Evolutionary conservation across 1,140 invertebrate genomes (phyloP).

Genomic region (Pristionchus pacificus): DNA sequence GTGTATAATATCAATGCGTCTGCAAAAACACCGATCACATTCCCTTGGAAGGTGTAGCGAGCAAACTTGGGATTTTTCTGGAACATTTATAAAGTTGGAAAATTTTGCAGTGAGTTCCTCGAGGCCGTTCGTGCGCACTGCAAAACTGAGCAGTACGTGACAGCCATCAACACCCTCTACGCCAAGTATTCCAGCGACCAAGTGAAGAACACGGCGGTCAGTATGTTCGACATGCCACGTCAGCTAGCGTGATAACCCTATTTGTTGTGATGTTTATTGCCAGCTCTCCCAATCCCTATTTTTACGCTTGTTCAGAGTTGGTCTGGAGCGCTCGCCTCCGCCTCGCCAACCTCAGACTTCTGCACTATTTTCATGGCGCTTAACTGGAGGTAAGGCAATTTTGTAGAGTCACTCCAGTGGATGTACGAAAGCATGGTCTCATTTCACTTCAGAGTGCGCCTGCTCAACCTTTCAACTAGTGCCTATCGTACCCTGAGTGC

Average conservation of each 20-base stretch:
- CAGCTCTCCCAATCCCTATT: neutral
- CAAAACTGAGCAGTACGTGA: neutral
- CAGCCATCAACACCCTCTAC: neutral
- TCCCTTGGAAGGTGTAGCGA: too few relatives aligned
- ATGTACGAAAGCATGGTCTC: neutral
- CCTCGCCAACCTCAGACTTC: neutral
- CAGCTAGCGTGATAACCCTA: too few relatives aligned
- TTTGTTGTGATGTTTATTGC: too few relatives aligned
- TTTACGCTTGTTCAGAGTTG: conserved; percentile 22
- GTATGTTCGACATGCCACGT: too few relatives aligned
- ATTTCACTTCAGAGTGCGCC: neutral
- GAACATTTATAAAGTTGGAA: too few relatives aligned
- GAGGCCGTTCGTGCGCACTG: neutral
- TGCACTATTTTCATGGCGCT: neutral
- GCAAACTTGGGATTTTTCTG: too few relatives aligned
- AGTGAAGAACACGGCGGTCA: neutral
- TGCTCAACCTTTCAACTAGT: neutral
- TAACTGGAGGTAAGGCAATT: neutral
- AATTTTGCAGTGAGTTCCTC: too few relatives aligned
- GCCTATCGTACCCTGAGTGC: conserved; percentile 3
- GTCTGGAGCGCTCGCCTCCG: conserved; percentile 21
- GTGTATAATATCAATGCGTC: neutral
- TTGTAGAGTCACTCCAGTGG: neutral
- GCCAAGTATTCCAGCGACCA: neutral
- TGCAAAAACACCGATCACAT: neutral